Percentiles rank a stretch among this genome's conserved stretches.
These are phyloP conservation scores for Heliconius erato DNA, from an alignment of 2,888 invertebrate species.

Conservation along the genomic window DNA sequence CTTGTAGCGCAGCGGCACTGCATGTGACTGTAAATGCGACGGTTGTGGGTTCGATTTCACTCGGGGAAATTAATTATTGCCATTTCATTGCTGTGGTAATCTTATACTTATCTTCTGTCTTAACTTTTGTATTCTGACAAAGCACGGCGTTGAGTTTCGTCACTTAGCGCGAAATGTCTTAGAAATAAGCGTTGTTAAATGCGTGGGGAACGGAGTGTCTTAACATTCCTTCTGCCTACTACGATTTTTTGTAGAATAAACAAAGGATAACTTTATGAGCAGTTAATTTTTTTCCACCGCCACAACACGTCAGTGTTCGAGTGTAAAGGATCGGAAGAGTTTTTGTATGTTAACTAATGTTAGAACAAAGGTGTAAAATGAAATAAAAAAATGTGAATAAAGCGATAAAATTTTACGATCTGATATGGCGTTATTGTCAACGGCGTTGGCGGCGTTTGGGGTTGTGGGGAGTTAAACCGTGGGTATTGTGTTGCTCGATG, in stretches of 20 bases:
- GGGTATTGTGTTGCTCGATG: conserved; percentile 63
- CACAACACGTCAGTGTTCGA: conserved; percentile 23
- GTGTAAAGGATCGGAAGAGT: conserved; percentile 41
- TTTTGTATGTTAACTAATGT: conserved; percentile 45
- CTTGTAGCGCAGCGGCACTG: too few species aligned
- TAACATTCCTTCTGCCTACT: neutral
- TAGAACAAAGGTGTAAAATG: conserved; percentile 63
- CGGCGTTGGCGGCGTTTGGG: conserved; percentile 61
- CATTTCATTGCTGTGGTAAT: neutral
- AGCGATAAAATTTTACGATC: conserved; percentile 83
- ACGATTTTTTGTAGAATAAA: conserved; percentile 11
- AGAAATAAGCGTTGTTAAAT: too few species aligned
- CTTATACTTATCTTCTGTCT: too few species aligned
- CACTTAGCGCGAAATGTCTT: too few species aligned
- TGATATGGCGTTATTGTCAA: conserved; percentile 71
- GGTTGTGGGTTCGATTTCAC: neutral
- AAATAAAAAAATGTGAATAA: conserved; percentile 66
- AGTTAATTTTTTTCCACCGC: conserved; percentile 53
- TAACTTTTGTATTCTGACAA: too few species aligned
- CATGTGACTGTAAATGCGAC: too few species aligned
- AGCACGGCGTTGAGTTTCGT: too few species aligned
- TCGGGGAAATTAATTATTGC: neutral
- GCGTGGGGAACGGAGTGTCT: neutral
- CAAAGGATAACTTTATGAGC: conserved; percentile 54
- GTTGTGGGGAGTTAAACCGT: conserved; percentile 76